Evolutionary conservation across 2,888 invertebrate species (phyloP).

Genomic region (Alloscopus bannaensis): DNA sequence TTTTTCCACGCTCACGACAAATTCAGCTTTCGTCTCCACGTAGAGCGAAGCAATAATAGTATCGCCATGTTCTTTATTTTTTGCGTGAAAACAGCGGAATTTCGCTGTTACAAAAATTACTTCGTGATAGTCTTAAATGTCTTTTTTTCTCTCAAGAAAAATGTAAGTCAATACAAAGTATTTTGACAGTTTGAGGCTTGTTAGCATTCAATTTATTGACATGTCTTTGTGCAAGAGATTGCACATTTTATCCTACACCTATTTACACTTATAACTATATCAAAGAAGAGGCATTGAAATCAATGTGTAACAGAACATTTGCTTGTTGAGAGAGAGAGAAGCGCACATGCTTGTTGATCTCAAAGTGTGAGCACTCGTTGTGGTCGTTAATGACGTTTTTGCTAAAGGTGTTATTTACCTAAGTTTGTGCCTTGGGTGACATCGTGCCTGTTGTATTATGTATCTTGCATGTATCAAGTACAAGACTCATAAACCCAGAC

Average conservation of each 20-base stretch:
- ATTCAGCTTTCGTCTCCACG: background rate
- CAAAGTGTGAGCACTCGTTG: background rate
- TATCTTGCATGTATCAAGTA: background rate
- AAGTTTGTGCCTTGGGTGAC: slow-evolving; percentile 6
- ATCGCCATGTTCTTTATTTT: background rate
- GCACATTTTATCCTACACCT: background rate
- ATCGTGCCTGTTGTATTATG: slow-evolving; percentile 9
- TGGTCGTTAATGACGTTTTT: background rate
- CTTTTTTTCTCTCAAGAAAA: background rate
- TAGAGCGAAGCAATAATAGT: background rate
- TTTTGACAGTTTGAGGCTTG: slow-evolving; percentile 31
- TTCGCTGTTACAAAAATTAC: slow-evolving; percentile 20
- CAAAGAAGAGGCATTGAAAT: too few species aligned
- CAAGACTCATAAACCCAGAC: background rate
- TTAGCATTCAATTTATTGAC: slow-evolving; percentile 32
- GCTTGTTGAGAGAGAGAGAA: background rate
- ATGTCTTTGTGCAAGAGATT: slow-evolving; percentile 12
- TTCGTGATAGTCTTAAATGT: background rate
- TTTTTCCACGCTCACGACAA: background rate
- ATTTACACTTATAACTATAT: too few species aligned
- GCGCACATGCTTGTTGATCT: background rate
- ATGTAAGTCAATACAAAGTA: slow-evolving; percentile 18
- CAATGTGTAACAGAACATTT: background rate
- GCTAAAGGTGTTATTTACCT: background rate
- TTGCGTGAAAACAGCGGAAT: slow-evolving; percentile 8